Conservation (phyloP, 2,797 vertebrate species). For the Microtus obscurus region DNA sequence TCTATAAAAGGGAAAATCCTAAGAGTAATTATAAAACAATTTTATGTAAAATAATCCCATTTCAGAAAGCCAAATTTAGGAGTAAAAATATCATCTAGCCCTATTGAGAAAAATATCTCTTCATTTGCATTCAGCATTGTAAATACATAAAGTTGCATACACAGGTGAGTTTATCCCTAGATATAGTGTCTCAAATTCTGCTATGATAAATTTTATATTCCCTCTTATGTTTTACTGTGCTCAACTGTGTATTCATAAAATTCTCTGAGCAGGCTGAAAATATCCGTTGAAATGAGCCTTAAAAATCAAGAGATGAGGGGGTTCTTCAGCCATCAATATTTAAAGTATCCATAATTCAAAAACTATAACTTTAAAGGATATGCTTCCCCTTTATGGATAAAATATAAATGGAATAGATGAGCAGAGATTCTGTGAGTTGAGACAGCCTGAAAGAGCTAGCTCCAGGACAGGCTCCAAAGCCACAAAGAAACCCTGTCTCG, state of each 20-base stretch:
- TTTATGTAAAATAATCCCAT: constrained; percentile 44
- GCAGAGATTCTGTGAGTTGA: no score
- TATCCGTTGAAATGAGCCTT: not conserved
- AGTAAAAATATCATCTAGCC: constrained; percentile 25
- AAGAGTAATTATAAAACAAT: constrained; percentile 51
- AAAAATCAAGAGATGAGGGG: not conserved
- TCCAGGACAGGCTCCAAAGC: no score
- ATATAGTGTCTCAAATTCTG: not conserved
- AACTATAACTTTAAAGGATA: not conserved
- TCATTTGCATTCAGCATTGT: constrained; percentile 30
- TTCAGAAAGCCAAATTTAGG: not conserved
- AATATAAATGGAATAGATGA: no score
- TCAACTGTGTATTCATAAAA: not conserved
- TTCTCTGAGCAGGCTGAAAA: not conserved
- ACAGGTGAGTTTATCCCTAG: not conserved
- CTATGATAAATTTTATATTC: not conserved
- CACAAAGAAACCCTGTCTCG: no score
- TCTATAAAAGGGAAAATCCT: constrained; percentile 1
- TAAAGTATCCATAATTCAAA: not conserved
- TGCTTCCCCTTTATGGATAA: not conserved
- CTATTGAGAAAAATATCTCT: constrained; percentile 41
- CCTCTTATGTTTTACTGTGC: not conserved
- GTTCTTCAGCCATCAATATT: not conserved
- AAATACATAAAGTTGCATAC: constrained; percentile 30
- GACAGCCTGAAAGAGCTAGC: no score